Conservation (phyloP, 2,113 vertebrate genomes). For the Tyrannus savana region DNA sequence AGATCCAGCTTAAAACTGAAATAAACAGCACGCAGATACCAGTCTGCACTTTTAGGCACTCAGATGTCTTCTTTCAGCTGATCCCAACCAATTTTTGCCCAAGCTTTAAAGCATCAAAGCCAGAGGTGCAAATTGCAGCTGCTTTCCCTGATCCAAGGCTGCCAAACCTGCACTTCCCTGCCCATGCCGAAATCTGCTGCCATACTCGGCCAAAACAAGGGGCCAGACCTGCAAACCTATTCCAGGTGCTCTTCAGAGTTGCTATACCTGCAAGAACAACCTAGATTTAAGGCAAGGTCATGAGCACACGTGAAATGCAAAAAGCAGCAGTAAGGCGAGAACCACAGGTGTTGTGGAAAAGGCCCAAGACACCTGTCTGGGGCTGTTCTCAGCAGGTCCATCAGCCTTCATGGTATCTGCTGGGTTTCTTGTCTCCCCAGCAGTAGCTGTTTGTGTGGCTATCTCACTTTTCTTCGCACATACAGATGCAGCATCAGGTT, state of each 20-base stretch:
- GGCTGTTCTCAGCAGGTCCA: neutral
- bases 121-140: accelerated
- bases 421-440: neutral
- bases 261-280: neutral
- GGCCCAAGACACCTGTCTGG: neutral
- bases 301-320: neutral
- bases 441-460: neutral
- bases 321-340: neutral
- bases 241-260: neutral
- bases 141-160: neutral
- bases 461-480: neutral
- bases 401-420: neutral
- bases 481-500: neutral
- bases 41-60: neutral
- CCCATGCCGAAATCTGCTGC: neutral
- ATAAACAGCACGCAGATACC: neutral
- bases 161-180: neutral
- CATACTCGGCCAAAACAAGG: neutral
- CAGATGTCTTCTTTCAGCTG: accelerated
- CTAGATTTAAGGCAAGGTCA: neutral
- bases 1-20: neutral
- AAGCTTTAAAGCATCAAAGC: neutral
- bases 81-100: neutral
- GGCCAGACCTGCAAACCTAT: neutral
- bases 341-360: neutral